Evolutionary conservation across 2,797 vertebrate genomes (phyloP), one percentile per base, ranked within the genome.

Genomic region (Gobio occitaniae): DNA sequence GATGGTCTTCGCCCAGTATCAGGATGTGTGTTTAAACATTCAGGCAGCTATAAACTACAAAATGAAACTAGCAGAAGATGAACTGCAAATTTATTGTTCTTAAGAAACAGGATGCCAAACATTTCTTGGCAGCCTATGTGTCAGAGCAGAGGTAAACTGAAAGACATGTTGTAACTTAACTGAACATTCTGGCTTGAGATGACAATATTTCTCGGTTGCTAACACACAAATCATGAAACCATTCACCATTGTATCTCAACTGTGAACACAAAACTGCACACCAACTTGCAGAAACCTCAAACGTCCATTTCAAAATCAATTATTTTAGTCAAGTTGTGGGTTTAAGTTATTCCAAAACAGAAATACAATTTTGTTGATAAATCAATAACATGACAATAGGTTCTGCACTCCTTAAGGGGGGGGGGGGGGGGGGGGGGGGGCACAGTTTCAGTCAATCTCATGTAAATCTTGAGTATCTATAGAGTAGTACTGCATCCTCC

Each of bases 81-180:
- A 69, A 47, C 0, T 25, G 21, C 4, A 3, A 15, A 25, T 71
- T 6, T 47, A 8, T 25, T 7, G 5, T 7, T 47, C 12, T 71
- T 47, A 16, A 71, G 29, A 16, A 66, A 66, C 65, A 71, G 69
- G 69, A 71, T 71, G 12, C 19, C 69, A 71, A n/a, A 48, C 69
- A 48, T 47, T 47, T 3, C 21, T 71, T 71, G 21, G 11, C 12
- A 25, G 25, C 25, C 25, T 25, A 68, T 11, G 16, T 38, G 36
- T 12, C 3, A 48, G 41, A 44, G 41, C 32, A 38, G 4, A 10
- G 32, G 8, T 38, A 9, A 38, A 19, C 3, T 38, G 10, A 68
- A 68, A 69, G 9, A n/a, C 38, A 69, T 36, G 25, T 13, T 17
- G 17, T 38, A 36, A 68, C 9, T 21, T 69, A 41, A 41, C 17